A percentile compares a stretch with the other conserved stretches of the same genome.
These are phyloP conservation scores for Pyrocephalus nanus DNA, from an alignment of 2,797 vertebrate species.

Conservation along the genomic window DNA sequence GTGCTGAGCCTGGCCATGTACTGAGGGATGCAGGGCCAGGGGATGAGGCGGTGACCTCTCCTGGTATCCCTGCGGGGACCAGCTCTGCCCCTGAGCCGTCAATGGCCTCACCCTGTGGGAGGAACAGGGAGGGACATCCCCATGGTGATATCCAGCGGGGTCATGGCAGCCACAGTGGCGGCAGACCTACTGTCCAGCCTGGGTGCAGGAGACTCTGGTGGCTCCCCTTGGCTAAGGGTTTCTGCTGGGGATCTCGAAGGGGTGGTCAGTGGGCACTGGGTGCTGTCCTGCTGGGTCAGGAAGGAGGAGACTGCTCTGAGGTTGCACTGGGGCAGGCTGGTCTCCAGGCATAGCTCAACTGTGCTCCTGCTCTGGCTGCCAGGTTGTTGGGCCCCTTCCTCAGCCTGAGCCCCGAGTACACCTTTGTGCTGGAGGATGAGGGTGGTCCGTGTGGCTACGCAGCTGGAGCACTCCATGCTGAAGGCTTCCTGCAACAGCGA, in stretches of 20 bases:
- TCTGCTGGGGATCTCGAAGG: background rate
- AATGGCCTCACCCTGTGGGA: background rate
- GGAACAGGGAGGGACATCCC: background rate
- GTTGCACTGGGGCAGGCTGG: background rate
- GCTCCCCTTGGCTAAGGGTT: background rate
- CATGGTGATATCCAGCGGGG: background rate
- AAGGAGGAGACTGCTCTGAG: background rate
- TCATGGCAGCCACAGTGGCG: rapidly evolving
- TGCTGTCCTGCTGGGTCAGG: background rate
- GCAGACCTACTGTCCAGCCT: background rate
- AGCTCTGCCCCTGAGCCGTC: background rate
- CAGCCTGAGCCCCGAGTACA: constrained; percentile 85
- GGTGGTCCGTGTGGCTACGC: constrained; percentile 82
- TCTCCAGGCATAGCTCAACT: background rate
- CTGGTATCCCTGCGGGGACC: background rate
- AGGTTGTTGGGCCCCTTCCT: constrained; percentile 85
- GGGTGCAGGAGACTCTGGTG: background rate
- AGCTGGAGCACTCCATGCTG: constrained; percentile 80
- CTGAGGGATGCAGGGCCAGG: background rate
- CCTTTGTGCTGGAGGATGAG: constrained; percentile 86
- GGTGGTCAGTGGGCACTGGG: rapidly evolving
- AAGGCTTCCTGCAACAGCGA: constrained; percentile 81
- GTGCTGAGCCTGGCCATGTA: rapidly evolving
- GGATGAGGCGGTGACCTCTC: background rate
- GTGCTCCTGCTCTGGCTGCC: background rate